Evolutionary conservation across 2,888 invertebrate genomes (phyloP), one percentile per base, ranked within the genome.

Genomic region (Meteorus cinctellus): DNA sequence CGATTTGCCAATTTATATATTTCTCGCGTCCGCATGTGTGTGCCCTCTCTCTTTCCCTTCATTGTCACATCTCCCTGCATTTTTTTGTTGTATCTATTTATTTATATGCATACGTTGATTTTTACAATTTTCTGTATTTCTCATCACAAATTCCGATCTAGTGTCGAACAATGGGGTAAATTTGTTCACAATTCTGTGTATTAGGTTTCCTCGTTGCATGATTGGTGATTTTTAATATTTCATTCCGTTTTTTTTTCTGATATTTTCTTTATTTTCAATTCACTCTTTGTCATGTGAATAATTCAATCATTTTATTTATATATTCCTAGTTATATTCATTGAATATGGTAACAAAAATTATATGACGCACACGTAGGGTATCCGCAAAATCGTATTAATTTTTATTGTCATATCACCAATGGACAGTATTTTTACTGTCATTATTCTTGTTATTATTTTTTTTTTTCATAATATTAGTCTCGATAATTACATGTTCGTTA

Each of bases 401-500:
- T 10, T 2, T n/a, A 48, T 48, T 16, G 48, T 16, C 16, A n/a
- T 16, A 41, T 10, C 8, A 1, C 12, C 41, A 12, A 2, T 10
- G 12, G 2, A 8, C 2, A 10, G 12, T 41, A 41, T 41, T 41
- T 41, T 41, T 41, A 41, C 12, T 12, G 12, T n/a, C 16, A n/a
- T n/a, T n/a, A 16, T n/a, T n/a, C 4, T 48, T 48, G 1, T 48
- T 48, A 16, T n/a, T 41, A 8, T 66, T 36, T 36, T 29, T 41
- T 66, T 14, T 27, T 67, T 67, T 14, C 24, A 45, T 19, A 36
- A 63, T 27, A 63, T 72, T 62, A 12, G 45, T 72, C 45, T 31
- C 24, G 63, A 72, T 72, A 72, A 72, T 72, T 72, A 72, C 62
- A 63, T 45, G 51, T 48, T 69, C 48, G 62, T 63, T 71, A 62